Conservation (phyloP, 2,113 vertebrate species). For the Aleadryas rufinucha region DNA sequence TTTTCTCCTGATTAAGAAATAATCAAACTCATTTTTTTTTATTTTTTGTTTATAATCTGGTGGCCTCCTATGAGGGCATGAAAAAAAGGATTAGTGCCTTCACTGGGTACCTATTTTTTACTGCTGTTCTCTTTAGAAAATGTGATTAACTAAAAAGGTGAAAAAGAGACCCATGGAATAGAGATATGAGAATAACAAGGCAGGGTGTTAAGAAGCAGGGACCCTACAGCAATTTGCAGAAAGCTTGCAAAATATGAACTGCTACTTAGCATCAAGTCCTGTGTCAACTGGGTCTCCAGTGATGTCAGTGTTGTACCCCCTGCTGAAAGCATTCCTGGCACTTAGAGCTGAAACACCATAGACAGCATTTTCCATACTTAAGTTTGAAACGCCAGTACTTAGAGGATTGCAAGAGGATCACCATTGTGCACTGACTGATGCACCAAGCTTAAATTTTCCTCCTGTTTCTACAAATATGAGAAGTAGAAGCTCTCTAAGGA, state of each 20-base stretch:
- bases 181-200: background rate
- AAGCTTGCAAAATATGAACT: background rate
- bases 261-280: background rate
- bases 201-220: background rate
- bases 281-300: background rate
- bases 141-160: background rate
- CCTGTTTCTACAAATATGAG: background rate
- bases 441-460: background rate
- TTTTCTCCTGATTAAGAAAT: background rate
- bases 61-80: background rate
- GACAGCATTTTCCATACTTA: background rate
- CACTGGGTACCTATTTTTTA: background rate
- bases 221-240: background rate
- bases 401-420: background rate
- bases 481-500: background rate
- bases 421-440: background rate
- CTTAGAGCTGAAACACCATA: background rate
- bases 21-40: background rate
- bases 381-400: background rate
- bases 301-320: background rate
- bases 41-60: conserved; percentile 8
- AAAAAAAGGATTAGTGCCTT: conserved; percentile 15
- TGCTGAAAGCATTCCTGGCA: background rate
- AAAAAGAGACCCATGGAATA: background rate
- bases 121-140: conserved; percentile 25